Percentiles rank a stretch among this genome's conserved stretches.
phyloP scores from a whole-genome alignment of 2,113 vertebrate genomes.

The Columbina picui region DNA sequence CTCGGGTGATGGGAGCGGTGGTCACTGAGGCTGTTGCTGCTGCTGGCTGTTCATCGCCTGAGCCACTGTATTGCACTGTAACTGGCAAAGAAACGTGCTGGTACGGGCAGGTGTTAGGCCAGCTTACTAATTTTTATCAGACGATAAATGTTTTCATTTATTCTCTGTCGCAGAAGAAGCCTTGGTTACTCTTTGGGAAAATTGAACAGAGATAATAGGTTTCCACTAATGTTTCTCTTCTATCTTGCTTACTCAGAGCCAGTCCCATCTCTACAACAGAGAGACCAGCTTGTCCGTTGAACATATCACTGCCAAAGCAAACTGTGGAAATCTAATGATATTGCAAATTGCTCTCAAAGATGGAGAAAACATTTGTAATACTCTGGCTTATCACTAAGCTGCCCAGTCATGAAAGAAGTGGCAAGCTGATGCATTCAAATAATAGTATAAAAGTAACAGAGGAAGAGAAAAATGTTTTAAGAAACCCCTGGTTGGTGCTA shows the following conservation, averaged over 20 bases:
- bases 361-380: slow-evolving; percentile 28
- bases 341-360: slow-evolving; percentile 30
- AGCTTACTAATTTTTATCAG: slow-evolving; percentile 37
- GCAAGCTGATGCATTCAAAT: slow-evolving; percentile 17
- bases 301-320: slow-evolving; percentile 30
- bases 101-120: not conserved
- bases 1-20: accelerated
- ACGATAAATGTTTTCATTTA: slow-evolving; percentile 42
- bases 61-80: not conserved
- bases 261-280: not conserved
- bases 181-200: slow-evolving; percentile 42
- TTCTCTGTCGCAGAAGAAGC: not conserved
- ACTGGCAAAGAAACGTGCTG: accelerated
- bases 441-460: not conserved
- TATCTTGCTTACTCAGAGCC: slow-evolving; percentile 40
- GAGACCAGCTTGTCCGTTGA: not conserved
- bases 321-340: not conserved
- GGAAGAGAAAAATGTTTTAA: not conserved
- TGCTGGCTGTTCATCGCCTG: not conserved
- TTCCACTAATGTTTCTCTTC: slow-evolving; percentile 38
- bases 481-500: not conserved
- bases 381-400: slow-evolving; percentile 49
- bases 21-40: not conserved
- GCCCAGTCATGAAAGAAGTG: not conserved
- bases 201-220: slow-evolving; percentile 40